These are phyloP conservation scores for Syngnathus typhle DNA, from an alignment of 2,113 vertebrate genomes.

Conservation along the genomic window DNA sequence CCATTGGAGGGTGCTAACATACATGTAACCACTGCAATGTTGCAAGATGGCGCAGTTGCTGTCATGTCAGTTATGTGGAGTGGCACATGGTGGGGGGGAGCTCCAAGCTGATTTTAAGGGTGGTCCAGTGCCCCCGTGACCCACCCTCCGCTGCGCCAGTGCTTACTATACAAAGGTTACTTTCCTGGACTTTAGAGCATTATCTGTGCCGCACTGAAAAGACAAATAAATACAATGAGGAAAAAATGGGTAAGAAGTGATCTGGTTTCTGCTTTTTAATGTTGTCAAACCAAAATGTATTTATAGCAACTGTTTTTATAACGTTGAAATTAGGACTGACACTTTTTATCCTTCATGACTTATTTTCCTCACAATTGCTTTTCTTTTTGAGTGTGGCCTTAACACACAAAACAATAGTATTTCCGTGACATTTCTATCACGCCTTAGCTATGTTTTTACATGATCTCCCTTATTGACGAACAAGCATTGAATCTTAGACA, in stretches of 20 bases:
- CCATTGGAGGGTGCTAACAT: too few species aligned
- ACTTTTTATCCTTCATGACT: background rate
- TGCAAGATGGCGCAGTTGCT: too few species aligned
- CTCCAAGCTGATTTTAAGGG: too few species aligned
- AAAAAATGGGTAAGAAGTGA: background rate
- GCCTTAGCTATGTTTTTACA: slow-evolving; percentile 38
- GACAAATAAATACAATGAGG: background rate
- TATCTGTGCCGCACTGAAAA: background rate
- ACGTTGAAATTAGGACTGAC: too few species aligned
- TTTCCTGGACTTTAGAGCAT: too few species aligned
- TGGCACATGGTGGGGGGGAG: too few species aligned
- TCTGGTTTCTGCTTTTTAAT: background rate
- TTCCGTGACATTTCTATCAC: background rate
- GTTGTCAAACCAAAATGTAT: background rate
- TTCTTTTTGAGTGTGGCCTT: background rate
- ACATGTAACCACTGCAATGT: too few species aligned
- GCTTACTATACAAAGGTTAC: too few species aligned
- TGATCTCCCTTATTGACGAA: slow-evolving; percentile 82
- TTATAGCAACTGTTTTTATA: background rate
- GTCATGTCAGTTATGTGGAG: too few species aligned
- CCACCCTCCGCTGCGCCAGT: too few species aligned
- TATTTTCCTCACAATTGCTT: background rate
- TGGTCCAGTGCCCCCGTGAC: too few species aligned
- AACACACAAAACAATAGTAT: background rate
- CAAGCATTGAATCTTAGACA: slow-evolving; percentile 66